These are phyloP conservation scores for Papio anubis DNA, from an alignment of 2,113 vertebrate genomes.

Conservation along the genomic window DNA sequence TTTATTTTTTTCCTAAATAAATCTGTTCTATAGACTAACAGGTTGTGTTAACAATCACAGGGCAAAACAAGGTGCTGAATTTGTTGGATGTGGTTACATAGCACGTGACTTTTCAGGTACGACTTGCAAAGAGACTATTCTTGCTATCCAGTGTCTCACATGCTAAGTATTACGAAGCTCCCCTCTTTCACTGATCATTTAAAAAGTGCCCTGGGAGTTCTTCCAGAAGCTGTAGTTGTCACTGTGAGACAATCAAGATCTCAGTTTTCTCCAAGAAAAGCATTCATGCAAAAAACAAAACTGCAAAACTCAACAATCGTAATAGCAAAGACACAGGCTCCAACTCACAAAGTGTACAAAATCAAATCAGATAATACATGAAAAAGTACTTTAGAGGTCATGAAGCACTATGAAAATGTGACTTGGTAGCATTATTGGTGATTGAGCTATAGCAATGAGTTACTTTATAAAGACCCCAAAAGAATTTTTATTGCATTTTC, in stretches of 20 bases:
- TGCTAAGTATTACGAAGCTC: not conserved
- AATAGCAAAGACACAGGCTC: not conserved
- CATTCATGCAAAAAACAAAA: not conserved
- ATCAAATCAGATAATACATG: not conserved
- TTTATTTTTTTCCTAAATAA: not conserved
- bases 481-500: constrained; percentile 42
- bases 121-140: not conserved
- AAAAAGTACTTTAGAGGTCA: not conserved
- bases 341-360: not conserved
- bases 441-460: not conserved
- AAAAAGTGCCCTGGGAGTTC: not conserved
- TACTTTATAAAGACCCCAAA: not conserved
- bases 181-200: not conserved
- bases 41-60: not conserved
- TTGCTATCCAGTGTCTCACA: not conserved
- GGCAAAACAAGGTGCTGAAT: not conserved
- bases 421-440: not conserved
- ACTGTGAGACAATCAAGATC: not conserved
- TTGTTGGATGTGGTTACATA: not conserved
- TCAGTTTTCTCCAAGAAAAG: not conserved
- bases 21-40: not conserved
- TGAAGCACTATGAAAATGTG: not conserved
- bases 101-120: not conserved
- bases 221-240: not conserved
- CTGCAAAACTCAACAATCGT: not conserved